phyloP scores from a whole-genome alignment of 2,797 vertebrate genomes.

The Poeciliopsis infans region DNA sequence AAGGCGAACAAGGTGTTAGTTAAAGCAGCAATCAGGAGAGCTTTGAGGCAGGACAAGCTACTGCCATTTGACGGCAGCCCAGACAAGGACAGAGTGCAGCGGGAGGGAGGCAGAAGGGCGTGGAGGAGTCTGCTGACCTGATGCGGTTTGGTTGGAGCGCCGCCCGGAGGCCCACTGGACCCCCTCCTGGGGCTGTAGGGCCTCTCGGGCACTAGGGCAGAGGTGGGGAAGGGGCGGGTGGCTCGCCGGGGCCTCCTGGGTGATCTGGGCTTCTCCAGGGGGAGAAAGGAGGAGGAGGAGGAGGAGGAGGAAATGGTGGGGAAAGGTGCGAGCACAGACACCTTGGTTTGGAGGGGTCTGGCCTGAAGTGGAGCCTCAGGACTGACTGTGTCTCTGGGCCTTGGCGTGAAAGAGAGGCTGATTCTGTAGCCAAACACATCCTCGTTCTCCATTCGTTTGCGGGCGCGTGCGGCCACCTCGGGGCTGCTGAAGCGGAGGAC shows the following conservation, averaged over 20 bases:
- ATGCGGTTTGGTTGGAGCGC: slow-evolving; percentile 81
- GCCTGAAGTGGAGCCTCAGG: slow-evolving; percentile 71
- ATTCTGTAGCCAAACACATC: slow-evolving; percentile 96
- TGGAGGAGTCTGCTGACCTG: slow-evolving; percentile 92
- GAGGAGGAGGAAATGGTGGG: slow-evolving; percentile 48
- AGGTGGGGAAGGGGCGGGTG: slow-evolving; percentile 83
- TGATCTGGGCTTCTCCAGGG: slow-evolving; percentile 89
- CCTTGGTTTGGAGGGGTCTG: slow-evolving; percentile 57
- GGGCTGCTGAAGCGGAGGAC: slow-evolving; percentile 92
- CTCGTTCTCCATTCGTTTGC: slow-evolving; percentile 97
- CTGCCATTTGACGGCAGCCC: slow-evolving; percentile 80
- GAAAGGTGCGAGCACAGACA: slow-evolving; percentile 45
- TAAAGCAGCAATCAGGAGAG: slow-evolving; percentile 54
- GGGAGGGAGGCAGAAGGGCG: slow-evolving; percentile 80
- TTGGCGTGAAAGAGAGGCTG: slow-evolving; percentile 88
- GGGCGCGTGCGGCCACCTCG: slow-evolving; percentile 91
- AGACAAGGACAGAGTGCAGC: slow-evolving; percentile 53
- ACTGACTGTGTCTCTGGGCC: slow-evolving; percentile 74
- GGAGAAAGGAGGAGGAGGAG: slow-evolving; percentile 69
- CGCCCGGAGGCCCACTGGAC: slow-evolving; percentile 80
- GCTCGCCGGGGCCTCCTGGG: slow-evolving; percentile 86
- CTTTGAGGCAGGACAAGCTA: slow-evolving; percentile 30
- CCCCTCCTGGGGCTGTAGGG: slow-evolving; percentile 87
- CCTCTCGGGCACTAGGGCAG: slow-evolving; percentile 81
- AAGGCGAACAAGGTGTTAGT: slow-evolving; percentile 62